Conservation (phyloP, 2,797 vertebrate species). For the Halcyon chelicuti region DNA sequence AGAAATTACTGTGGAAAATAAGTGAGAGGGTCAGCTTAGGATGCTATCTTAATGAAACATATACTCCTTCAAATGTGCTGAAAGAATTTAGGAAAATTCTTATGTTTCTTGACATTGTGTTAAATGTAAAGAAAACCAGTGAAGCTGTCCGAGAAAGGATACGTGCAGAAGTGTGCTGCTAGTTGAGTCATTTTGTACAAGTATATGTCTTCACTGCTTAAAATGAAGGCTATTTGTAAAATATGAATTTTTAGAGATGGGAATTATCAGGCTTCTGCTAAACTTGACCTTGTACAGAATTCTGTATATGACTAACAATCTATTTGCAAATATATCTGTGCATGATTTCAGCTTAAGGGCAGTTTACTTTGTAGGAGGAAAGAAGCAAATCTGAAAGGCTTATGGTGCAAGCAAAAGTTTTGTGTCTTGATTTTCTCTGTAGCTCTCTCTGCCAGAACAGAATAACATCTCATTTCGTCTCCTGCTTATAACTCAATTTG, state of each 20-base stretch:
- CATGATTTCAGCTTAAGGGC: background rate
- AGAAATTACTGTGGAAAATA: background rate
- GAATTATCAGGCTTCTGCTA: background rate
- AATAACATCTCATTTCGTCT: background rate
- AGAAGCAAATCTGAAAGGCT: background rate
- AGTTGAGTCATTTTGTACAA: slow-evolving; percentile 21
- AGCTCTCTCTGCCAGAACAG: background rate
- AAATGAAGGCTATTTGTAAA: slow-evolving; percentile 4
- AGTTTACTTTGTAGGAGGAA: background rate
- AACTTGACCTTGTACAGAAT: background rate
- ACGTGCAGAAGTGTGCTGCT: background rate
- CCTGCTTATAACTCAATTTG: background rate
- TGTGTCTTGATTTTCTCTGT: background rate
- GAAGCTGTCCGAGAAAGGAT: background rate
- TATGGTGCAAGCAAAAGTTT: background rate
- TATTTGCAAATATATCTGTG: background rate
- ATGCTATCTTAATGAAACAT: background rate
- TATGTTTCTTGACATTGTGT: slow-evolving; percentile 2
- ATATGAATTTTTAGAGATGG: background rate
- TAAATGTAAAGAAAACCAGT: slow-evolving; percentile 14
- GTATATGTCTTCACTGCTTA: background rate
- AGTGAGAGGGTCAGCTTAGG: background rate
- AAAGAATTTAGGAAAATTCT: background rate
- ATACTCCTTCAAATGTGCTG: background rate
- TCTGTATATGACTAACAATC: background rate